phyloP scores from a whole-genome alignment of 1,140 invertebrate genomes.

The Aphis gossypii region DNA sequence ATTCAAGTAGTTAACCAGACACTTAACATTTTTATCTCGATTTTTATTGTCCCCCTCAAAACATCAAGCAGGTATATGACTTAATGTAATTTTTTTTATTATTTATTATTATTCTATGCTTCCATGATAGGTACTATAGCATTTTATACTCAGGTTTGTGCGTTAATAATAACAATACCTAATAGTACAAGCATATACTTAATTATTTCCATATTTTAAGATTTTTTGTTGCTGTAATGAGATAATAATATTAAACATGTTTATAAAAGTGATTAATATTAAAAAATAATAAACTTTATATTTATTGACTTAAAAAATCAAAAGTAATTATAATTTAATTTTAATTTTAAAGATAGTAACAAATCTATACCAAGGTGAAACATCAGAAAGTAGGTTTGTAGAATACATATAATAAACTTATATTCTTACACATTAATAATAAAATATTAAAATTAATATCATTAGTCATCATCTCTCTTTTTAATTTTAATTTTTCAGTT shows the following conservation, averaged over 20 bases:
- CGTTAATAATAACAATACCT: too few relatives aligned
- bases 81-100: not conserved
- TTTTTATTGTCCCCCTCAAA: not conserved
- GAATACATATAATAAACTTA: not conserved
- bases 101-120: not conserved
- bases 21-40: not conserved
- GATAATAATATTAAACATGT: not conserved
- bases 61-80: not conserved
- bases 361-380: not conserved
- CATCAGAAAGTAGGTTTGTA: not conserved
- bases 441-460: not conserved
- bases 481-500: not conserved
- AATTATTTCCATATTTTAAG: not conserved
- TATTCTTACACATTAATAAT: not conserved
- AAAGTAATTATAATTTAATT: not conserved
- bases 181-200: too few relatives aligned
- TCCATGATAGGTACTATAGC: not conserved
- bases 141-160: not conserved
- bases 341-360: not conserved
- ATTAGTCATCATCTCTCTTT: not conserved
- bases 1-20: not conserved
- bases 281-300: not conserved
- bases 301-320: not conserved
- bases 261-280: not conserved
- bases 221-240: not conserved